These are phyloP conservation scores for Sapayoa aenigma DNA, from an alignment of 2,113 vertebrate genomes.

Conservation along the genomic window DNA sequence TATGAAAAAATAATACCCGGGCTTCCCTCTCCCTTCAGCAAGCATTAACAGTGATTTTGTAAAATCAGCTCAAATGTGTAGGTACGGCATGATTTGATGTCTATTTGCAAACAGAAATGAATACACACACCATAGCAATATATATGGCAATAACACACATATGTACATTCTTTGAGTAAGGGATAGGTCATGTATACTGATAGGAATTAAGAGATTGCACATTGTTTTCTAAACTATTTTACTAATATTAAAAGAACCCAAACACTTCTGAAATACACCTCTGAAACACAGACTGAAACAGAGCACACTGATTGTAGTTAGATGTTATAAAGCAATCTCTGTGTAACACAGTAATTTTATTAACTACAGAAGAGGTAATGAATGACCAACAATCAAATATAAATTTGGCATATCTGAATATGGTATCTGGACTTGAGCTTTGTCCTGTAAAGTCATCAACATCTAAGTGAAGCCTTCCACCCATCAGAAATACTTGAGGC, in stretches of 20 bases:
- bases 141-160: background rate
- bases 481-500: background rate
- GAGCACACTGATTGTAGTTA: background rate
- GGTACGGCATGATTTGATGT: background rate
- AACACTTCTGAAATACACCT: background rate
- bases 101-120: background rate
- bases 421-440: background rate
- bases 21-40: background rate
- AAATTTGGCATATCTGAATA: background rate
- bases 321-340: accelerated
- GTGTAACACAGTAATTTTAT: background rate
- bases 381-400: background rate
- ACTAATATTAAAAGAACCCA: background rate
- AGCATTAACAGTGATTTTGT: background rate
- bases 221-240: background rate
- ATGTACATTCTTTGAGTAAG: background rate
- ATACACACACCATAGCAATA: background rate
- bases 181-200: too few species aligned
- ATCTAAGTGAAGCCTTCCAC: background rate
- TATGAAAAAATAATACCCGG: background rate
- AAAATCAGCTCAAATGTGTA: background rate
- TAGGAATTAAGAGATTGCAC: background rate
- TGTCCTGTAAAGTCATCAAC: background rate
- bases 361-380: background rate
- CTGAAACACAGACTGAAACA: background rate